Evolutionary conservation across 2,113 vertebrate species (phyloP), one percentile per base, ranked within the genome.

Genomic region (Xenopus tropicalis): DNA sequence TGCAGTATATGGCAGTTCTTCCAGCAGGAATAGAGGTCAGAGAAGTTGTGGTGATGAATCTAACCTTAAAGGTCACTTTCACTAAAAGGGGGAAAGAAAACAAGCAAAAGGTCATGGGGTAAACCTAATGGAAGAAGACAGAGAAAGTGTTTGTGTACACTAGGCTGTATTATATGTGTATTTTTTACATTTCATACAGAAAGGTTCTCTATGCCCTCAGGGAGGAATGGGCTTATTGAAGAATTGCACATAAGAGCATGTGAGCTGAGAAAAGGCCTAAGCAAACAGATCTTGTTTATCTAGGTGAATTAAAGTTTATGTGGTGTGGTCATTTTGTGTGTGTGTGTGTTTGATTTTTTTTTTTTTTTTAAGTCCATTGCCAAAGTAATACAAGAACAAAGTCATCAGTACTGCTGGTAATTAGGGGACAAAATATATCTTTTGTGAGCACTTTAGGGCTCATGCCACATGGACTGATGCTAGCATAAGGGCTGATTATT

Each of bases 201-300:
- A 78, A 72, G 0, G 0, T 63, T 77, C 13, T 11, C 68, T 78
- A 62, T 84, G 80, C 80, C 80, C 80, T 73, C 20, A 25, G 82
- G 78, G 80, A 80, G 69, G 73, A 57, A 58, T 69, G 58, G 66
- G 56, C 42, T 75, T 77, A 59, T 70, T 83, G 82, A 80, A 69
- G 82, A 71, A 80, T 76, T 77, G 67, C 44, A 9, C 24, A 0
- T 72, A 65, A 83, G 70, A 80, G 71, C 61, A 25, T 80, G 74
- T 80, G 83, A 83, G 81, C 80, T n/a, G n/a, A 62, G 66, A 64
- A 14, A 75, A 84, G 78, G 58, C 83, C 81, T 83, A 52, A 69
- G 24, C 79, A 86, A 83, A 81, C 83, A 83, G 69, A 67, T 22
- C 13, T n/a, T 77, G 71, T 83, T 85, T 80, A 61, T 85, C 72